These are phyloP conservation scores for Passer montanus DNA, from an alignment of 2,113 vertebrate species.

Conservation along the genomic window DNA sequence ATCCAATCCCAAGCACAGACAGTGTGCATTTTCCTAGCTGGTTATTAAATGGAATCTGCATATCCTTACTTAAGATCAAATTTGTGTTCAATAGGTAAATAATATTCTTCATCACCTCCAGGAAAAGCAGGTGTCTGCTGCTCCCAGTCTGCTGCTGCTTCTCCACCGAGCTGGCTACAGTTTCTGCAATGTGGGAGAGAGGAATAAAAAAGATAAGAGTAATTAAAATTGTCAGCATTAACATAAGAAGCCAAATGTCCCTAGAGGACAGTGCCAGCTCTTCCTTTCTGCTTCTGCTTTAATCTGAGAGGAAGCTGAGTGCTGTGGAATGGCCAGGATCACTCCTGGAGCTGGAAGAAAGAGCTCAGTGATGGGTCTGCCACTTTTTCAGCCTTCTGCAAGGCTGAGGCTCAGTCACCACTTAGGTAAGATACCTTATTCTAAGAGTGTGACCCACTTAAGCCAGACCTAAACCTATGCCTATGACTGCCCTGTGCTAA, in stretches of 20 bases:
- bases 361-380: not conserved
- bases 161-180: fast-evolving
- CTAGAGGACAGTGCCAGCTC: not conserved
- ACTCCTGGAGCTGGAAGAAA: not conserved
- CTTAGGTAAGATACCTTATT: not conserved
- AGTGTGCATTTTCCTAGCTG: constrained; percentile 37
- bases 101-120: not conserved
- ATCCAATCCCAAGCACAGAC: constrained; percentile 60
- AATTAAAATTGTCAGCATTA: constrained; percentile 1
- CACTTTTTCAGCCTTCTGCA: not conserved
- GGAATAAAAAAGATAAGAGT: not conserved
- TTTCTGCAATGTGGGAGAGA: not conserved
- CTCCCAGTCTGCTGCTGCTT: not conserved
- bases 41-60: constrained; percentile 29
- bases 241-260: not conserved
- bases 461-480: not conserved
- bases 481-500: not conserved
- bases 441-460: not conserved
- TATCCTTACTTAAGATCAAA: not conserved
- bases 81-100: not conserved
- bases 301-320: not conserved
- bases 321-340: not conserved
- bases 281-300: not conserved
- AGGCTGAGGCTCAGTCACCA: not conserved
- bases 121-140: not conserved